A percentile compares a stretch with the other conserved stretches of the same genome.
Conservation (phyloP, 2,113 vertebrate genomes). For the Laticauda laticaudata region DNA sequence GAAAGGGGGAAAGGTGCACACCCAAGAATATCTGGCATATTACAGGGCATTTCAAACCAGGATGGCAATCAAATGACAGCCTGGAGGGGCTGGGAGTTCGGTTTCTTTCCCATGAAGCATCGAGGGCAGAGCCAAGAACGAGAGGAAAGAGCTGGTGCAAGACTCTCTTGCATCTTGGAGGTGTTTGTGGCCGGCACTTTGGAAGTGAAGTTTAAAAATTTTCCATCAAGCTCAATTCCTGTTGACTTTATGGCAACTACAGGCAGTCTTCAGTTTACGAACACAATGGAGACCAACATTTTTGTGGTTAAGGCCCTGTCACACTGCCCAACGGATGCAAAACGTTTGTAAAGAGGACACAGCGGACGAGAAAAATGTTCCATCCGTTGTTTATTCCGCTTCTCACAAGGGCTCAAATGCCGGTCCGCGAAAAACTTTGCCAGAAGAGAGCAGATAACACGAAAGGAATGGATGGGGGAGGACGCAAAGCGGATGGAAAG, state of each 20-base stretch:
- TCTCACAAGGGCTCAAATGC: too few relatives aligned
- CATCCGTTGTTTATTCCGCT: too few relatives aligned
- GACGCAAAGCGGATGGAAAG: too few relatives aligned
- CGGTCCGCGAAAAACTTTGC: too few relatives aligned
- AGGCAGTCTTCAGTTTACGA: too few relatives aligned
- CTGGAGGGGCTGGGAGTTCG: background rate
- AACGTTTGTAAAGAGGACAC: too few relatives aligned
- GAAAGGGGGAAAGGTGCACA: background rate
- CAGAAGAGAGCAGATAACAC: too few relatives aligned
- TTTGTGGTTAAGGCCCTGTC: too few relatives aligned
- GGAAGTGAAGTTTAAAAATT: background rate
- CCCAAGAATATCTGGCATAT: background rate
- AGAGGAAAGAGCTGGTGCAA: background rate
- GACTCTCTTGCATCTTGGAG: background rate
- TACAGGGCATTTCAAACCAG: background rate
- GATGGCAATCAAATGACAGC: background rate
- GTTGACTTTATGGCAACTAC: background rate
- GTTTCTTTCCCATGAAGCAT: background rate
- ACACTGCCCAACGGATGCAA: too few relatives aligned
- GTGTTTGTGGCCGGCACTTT: background rate
- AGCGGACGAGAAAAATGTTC: too few relatives aligned
- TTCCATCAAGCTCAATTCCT: background rate
- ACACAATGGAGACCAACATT: background rate
- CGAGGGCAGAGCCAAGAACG: too few relatives aligned
- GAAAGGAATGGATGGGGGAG: too few relatives aligned